Conservation (phyloP, 2,113 vertebrate species). For the Potamarius usumacintae region DNA sequence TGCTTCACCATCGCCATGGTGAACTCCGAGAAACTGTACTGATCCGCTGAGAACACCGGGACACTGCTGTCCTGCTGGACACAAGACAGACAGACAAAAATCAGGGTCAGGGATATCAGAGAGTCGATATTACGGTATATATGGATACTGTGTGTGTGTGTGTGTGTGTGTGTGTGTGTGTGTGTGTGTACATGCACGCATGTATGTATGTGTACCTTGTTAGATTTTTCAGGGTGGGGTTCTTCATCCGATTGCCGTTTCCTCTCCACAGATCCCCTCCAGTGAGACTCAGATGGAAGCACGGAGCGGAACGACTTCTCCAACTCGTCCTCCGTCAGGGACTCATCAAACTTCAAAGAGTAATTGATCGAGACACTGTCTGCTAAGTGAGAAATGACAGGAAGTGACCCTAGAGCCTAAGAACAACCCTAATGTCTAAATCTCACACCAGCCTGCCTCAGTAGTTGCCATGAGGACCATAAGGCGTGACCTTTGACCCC, state of each 20-base stretch:
- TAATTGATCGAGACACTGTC: conserved; percentile 86
- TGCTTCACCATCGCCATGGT: conserved; percentile 98
- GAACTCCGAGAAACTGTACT: conserved; percentile 93
- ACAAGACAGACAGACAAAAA: not conserved
- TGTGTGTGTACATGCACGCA: not conserved
- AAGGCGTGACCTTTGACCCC: not conserved
- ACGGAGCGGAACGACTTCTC: conserved; percentile 92
- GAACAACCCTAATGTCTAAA: not conserved
- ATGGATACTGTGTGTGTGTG: not conserved
- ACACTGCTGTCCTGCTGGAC: conserved; percentile 78
- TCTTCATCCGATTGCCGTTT: conserved; percentile 90
- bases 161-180: not conserved
- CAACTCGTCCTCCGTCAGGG: conserved; percentile 93
- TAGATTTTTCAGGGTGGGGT: conserved; percentile 68
- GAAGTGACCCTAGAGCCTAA: not conserved
- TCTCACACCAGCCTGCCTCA: not conserved
- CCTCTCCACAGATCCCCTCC: conserved; percentile 86
- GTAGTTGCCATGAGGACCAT: not conserved
- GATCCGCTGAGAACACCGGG: conserved; percentile 84
- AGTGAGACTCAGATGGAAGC: conserved; percentile 91
- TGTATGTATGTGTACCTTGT: conserved; percentile 14
- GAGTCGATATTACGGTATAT: too few relatives aligned
- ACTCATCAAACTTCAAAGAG: conserved; percentile 92
- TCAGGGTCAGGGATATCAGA: too few relatives aligned
- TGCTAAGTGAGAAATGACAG: conserved; percentile 47